phyloP scores from a whole-genome alignment of 2,888 invertebrate species.

The Drosophila setosimentum region DNA sequence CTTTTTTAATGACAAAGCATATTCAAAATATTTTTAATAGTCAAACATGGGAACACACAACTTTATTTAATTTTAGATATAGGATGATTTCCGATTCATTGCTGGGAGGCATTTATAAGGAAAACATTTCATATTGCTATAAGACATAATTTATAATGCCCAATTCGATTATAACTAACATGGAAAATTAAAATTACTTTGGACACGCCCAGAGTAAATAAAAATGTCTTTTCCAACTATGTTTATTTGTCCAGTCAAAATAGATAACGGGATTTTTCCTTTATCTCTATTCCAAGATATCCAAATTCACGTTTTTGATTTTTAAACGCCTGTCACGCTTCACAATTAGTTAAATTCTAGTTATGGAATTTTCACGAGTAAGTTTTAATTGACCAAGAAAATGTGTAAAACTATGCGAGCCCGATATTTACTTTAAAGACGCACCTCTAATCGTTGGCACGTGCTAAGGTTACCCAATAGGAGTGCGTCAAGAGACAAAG shows the following conservation, averaged over 20 bases:
- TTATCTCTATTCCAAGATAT: not conserved
- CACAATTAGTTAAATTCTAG: constrained; percentile 10
- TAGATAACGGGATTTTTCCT: not conserved
- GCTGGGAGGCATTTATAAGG: not conserved
- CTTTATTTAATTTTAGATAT: constrained; percentile 1
- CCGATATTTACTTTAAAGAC: constrained; percentile 47
- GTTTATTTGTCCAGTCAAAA: not conserved
- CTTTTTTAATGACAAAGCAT: constrained; percentile 15
- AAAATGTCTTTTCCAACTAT: not conserved
- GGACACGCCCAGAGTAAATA: not conserved
- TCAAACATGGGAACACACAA: constrained; percentile 1
- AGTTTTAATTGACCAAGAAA: constrained; percentile 16
- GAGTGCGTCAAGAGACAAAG: constrained; percentile 52
- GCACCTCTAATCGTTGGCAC: constrained; percentile 68
- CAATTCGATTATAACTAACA: not conserved
- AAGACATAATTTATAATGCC: not conserved
- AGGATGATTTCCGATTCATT: not conserved
- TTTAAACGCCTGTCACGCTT: constrained; percentile 5
- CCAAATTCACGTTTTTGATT: constrained; percentile 1
- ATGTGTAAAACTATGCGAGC: constrained; percentile 15
- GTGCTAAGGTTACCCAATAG: constrained; percentile 75
- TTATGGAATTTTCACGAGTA: constrained; percentile 11
- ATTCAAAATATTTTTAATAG: constrained; percentile 13
- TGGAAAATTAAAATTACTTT: not conserved
- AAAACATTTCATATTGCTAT: not conserved